Percentiles rank a stretch among this genome's conserved stretches.
phyloP scores from a whole-genome alignment of 2,113 vertebrate genomes.

The Lophura nycthemera region DNA sequence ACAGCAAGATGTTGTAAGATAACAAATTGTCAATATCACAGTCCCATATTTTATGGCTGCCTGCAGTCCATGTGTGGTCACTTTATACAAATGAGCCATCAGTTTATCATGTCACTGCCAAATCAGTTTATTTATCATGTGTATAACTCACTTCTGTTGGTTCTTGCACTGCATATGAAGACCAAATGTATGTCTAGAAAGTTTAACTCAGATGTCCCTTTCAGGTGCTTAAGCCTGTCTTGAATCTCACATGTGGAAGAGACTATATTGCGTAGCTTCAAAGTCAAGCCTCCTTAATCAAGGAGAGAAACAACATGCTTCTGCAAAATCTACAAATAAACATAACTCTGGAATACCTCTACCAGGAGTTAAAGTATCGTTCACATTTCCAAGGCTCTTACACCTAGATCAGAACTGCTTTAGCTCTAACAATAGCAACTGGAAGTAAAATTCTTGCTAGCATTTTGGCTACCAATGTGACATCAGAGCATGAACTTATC shows the following conservation, averaged over 20 bases:
- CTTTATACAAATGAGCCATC: not conserved
- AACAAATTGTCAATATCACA: not conserved
- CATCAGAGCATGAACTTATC: fast-evolving
- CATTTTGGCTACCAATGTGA: not conserved
- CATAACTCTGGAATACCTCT: not conserved
- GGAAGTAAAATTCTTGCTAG: not conserved
- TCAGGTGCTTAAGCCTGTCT: not conserved
- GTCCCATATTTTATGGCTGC: not conserved
- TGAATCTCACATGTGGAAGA: not conserved
- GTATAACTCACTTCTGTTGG: not conserved
- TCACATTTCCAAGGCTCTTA: not conserved
- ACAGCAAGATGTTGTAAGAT: not conserved
- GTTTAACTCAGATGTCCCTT: not conserved
- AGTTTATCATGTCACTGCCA: not conserved
- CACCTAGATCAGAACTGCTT: not conserved
- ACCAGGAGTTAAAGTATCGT: not conserved
- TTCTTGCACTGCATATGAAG: not conserved
- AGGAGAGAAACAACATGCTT: not conserved
- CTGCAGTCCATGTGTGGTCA: not conserved
- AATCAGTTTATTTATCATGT: not conserved
- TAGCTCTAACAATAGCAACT: not conserved
- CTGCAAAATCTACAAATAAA: not conserved
- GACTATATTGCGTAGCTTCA: not conserved
- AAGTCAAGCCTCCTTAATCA: not conserved
- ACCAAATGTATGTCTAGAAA: not conserved